Percentiles rank a stretch among this genome's conserved stretches.
Evolutionary conservation across 1,140 invertebrate genomes (phyloP).

Genomic region (Leguminivora glycinivorella): DNA sequence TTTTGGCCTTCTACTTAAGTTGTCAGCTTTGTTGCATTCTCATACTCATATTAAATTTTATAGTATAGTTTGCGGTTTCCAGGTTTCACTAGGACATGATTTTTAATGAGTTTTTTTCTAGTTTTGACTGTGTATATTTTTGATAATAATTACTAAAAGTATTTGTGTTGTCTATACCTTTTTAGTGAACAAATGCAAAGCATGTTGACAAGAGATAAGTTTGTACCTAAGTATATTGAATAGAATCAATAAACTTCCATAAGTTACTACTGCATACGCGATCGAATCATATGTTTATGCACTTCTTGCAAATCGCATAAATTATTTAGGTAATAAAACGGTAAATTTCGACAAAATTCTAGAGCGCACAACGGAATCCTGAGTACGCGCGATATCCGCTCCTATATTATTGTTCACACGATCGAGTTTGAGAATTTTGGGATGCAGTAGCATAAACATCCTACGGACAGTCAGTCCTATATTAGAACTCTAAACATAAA

Average conservation of each 20-base stretch:
- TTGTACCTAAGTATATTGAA: too few species aligned
- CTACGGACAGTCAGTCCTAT: slow-evolving; percentile 16
- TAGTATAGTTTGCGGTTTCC: too few species aligned
- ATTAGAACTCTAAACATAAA: slow-evolving; percentile 22
- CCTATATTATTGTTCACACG: slow-evolving; percentile 18
- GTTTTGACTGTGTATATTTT: too few species aligned
- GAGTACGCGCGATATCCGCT: background rate
- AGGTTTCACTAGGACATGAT: too few species aligned
- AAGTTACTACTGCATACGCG: background rate
- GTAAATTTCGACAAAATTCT: slow-evolving; percentile 20
- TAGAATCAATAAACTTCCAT: background rate
- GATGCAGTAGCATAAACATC: slow-evolving; percentile 12
- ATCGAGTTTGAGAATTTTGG: background rate
- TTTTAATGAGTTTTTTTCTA: too few species aligned
- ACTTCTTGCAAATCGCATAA: background rate
- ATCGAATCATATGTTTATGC: slow-evolving; percentile 2
- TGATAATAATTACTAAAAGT: too few species aligned
- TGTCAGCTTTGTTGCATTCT: background rate
- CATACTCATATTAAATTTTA: too few species aligned
- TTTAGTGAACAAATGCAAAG: background rate
- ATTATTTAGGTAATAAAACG: slow-evolving; percentile 27
- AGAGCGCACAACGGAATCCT: slow-evolving; percentile 8
- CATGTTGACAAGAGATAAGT: background rate
- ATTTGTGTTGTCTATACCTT: too few species aligned
- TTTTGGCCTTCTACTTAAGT: background rate